Percentiles rank a stretch among this genome's conserved stretches.
Evolutionary conservation across 1,140 invertebrate genomes (phyloP).

Genomic region (Caligus rogercresseyi): DNA sequence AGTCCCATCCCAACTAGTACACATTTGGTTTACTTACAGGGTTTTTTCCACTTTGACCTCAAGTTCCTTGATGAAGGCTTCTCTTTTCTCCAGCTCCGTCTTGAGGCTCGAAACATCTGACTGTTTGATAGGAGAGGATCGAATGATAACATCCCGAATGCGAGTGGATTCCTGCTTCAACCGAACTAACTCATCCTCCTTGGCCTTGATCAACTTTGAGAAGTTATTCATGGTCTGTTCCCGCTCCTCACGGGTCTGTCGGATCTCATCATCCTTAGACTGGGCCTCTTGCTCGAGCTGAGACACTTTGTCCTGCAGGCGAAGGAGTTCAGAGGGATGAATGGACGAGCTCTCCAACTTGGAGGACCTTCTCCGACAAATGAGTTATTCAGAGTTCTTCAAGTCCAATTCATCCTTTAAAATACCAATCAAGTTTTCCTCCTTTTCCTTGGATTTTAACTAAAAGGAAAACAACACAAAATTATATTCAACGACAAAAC

Average conservation of each 20-base stretch:
- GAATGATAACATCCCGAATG: not conserved
- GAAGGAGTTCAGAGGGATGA: not conserved
- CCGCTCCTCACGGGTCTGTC: not conserved
- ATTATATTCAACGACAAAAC: not conserved
- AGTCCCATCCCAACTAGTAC: too few relatives aligned
- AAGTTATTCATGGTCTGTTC: not conserved
- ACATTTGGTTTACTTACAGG: not conserved
- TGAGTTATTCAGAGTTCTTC: not conserved
- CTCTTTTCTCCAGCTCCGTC: not conserved
- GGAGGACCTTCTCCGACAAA: not conserved
- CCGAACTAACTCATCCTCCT: not conserved
- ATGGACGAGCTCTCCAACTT: not conserved
- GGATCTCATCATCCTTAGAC: not conserved
- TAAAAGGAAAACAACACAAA: not conserved
- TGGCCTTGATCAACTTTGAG: not conserved
- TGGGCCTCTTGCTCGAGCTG: not conserved
- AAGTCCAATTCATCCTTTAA: not conserved
- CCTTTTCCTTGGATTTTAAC: not conserved
- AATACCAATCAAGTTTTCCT: not conserved
- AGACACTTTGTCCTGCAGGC: not conserved
- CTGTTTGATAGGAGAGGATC: not conserved
- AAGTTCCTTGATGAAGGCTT: not conserved
- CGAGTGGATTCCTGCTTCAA: not conserved
- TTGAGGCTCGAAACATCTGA: not conserved
- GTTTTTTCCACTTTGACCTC: not conserved